Evolutionary conservation across 2,888 invertebrate species (phyloP).

Genomic region (Prosapia bicincta): DNA sequence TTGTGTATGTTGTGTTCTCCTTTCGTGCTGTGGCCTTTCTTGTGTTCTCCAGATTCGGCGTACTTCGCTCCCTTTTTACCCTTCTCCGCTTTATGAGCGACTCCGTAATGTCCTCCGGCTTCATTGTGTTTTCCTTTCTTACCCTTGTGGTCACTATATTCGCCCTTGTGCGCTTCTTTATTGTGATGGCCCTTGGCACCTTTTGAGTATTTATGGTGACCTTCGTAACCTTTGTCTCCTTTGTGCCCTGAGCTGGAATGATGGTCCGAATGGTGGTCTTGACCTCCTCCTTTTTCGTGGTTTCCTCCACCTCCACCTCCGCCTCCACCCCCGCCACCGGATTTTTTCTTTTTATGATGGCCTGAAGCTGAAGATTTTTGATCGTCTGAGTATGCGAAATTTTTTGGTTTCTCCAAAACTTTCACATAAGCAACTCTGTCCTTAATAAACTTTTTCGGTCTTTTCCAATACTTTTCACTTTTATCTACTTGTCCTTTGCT

Average conservation of each 20-base stretch:
- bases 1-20: constrained; percentile 71
- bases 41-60: constrained; percentile 59
- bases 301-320: constrained; percentile 23
- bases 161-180: constrained; percentile 60
- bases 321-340: constrained; percentile 2
- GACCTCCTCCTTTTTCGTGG: constrained; percentile 52
- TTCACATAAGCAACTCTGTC: constrained; percentile 14
- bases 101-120: constrained; percentile 61
- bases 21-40: constrained; percentile 70
- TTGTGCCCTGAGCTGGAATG: constrained; percentile 56
- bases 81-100: constrained; percentile 63
- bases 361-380: constrained; percentile 13
- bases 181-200: constrained; percentile 65
- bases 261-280: constrained; percentile 54
- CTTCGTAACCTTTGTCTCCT: constrained; percentile 65
- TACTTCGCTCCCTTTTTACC: constrained; percentile 56
- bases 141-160: constrained; percentile 61
- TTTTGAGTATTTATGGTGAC: constrained; percentile 58
- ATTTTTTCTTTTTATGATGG: constrained; percentile 2
- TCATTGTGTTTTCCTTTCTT: constrained; percentile 59
- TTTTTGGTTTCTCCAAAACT: constrained; percentile 13
- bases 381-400: constrained; percentile 20
- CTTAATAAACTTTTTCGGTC: constrained; percentile 24
- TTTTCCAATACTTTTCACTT: constrained; percentile 7
- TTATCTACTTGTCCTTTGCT: constrained; percentile 25